phyloP scores from a whole-genome alignment of 1,140 invertebrate species.

The Bicyclus anynana region DNA sequence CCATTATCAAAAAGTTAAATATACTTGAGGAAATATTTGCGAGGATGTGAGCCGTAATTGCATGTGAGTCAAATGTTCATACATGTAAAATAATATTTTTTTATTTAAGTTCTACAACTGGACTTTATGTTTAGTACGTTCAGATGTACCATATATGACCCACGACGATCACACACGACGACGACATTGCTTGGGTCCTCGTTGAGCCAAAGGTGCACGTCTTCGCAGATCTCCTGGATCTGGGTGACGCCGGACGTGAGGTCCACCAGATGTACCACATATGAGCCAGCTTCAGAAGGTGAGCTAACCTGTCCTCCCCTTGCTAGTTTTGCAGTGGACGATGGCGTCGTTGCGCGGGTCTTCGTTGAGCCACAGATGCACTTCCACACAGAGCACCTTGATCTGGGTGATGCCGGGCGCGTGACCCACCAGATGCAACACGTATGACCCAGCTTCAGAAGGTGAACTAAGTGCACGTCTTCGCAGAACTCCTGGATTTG shows the following conservation, averaged over 20 bases:
- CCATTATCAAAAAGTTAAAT: no score
- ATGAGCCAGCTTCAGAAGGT: slow-evolving; percentile 81
- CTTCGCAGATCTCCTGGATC: slow-evolving; percentile 94
- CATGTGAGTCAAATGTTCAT: neutral
- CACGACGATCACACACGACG: slow-evolving; percentile 96
- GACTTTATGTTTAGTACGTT: no score
- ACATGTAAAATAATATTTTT: no score
- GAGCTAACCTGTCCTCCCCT: slow-evolving; percentile 86
- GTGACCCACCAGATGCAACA: slow-evolving; percentile 99
- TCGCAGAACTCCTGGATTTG: slow-evolving; percentile 94
- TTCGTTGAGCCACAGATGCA: slow-evolving; percentile 90
- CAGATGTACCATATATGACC: no score
- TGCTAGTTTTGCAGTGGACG: slow-evolving; percentile 98
- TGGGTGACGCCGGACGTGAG: slow-evolving; percentile 95
- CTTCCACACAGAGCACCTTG: slow-evolving; percentile 93
- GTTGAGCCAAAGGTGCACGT: slow-evolving; percentile 93
- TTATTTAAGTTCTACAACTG: no score
- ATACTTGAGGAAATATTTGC: neutral
- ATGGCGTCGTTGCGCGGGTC: slow-evolving; percentile 92
- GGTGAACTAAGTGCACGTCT: slow-evolving; percentile 92
- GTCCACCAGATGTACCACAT: no score
- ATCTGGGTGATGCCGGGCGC: slow-evolving; percentile 95
- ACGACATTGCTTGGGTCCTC: slow-evolving; percentile 90
- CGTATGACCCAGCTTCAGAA: no score
- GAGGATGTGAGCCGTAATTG: neutral